Evolutionary conservation across 2,113 vertebrate species (phyloP).

Genomic region (Probosciger aterrimus): DNA sequence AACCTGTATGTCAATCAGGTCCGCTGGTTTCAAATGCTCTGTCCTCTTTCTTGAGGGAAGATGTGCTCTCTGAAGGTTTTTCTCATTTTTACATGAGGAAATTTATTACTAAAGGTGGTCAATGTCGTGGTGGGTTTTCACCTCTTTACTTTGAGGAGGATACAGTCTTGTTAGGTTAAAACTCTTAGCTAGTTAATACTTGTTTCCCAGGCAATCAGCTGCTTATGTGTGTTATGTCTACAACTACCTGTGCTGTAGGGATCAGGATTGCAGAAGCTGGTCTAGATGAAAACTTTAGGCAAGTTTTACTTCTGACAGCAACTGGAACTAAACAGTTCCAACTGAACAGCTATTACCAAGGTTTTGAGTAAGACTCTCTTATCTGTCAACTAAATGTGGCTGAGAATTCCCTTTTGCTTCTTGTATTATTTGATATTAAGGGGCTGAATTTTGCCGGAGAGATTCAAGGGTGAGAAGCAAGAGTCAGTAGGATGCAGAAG

Average conservation of each 20-base stretch:
- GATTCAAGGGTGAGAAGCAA: background rate
- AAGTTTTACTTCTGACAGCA: background rate
- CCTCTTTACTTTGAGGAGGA: background rate
- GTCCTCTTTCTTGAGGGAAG: background rate
- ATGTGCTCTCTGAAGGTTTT: background rate
- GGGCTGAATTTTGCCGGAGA: background rate
- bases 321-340: background rate
- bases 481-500: background rate
- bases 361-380: background rate
- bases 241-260: background rate
- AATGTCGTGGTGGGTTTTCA: background rate
- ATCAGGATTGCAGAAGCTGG: background rate
- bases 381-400: background rate
- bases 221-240: fast-evolving
- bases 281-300: background rate
- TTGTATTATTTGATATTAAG: background rate
- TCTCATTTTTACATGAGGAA: background rate
- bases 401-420: background rate
- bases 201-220: background rate
- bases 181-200: background rate
- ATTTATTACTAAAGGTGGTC: background rate
- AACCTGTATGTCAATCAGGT: constrained; percentile 49
- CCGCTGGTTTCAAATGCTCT: constrained; percentile 27
- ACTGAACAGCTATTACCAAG: background rate
- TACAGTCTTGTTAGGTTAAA: background rate